Evolutionary conservation across 2,113 vertebrate genomes (phyloP).

Genomic region (Tychaedon coryphoeus): DNA sequence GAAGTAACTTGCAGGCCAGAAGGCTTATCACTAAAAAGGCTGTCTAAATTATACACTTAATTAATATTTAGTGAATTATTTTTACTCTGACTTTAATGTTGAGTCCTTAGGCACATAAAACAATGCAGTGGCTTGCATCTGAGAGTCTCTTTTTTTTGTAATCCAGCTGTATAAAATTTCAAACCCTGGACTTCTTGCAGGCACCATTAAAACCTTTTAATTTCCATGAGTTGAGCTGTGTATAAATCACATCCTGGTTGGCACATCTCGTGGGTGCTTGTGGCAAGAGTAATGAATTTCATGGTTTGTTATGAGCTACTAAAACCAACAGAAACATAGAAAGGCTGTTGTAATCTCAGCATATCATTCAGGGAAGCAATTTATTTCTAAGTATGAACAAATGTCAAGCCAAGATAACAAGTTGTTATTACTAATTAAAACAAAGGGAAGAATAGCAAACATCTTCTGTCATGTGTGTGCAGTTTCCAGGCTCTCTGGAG

Average conservation of each 20-base stretch:
- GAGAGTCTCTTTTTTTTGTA: background rate
- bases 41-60: conserved; percentile 43
- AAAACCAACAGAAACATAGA: conserved; percentile 46
- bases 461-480: background rate
- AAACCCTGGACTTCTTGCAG: conserved; percentile 44
- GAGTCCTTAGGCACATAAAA: conserved; percentile 42
- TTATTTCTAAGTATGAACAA: conserved; percentile 55
- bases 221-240: background rate
- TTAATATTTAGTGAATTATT: conserved; percentile 64
- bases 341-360: conserved; percentile 52
- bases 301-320: conserved; percentile 45
- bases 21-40: conserved; percentile 54
- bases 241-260: background rate
- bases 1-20: conserved; percentile 28
- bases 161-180: conserved; percentile 14
- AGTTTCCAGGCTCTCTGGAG: background rate
- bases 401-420: conserved; percentile 35
- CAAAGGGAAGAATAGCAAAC: conserved; percentile 20
- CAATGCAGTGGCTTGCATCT: background rate
- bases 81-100: conserved; percentile 54
- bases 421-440: conserved; percentile 60
- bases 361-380: conserved; percentile 39
- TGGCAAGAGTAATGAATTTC: conserved; percentile 51
- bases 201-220: conserved; percentile 30
- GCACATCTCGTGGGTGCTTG: conserved; percentile 29